Evolutionary conservation across 2,888 invertebrate species (phyloP), one percentile per base, ranked within the genome.

Genomic region (Melipona beecheii): DNA sequence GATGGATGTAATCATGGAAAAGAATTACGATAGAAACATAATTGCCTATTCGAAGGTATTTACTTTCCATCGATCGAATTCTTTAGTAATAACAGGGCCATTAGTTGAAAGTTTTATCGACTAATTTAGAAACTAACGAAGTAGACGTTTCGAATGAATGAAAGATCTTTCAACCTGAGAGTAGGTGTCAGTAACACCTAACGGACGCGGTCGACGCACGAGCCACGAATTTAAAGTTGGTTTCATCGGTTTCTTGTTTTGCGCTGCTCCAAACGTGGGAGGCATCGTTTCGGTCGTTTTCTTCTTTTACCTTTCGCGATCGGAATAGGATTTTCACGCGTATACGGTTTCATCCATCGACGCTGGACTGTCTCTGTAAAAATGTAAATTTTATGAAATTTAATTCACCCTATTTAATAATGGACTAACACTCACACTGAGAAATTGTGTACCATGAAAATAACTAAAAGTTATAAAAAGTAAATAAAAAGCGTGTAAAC

Each of bases 161-260:
- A 36, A 54, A 73, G 62, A 66, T 13, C 49, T 69, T 69, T 52
- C 69, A 43, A 43, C 19, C 2, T 58, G 43, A 43, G 70, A 56
- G n/a, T 73, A 77, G 80, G 86, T 86, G 86, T 87, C 86, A 78
- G 78, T 84, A 87, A 82, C 86, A 73, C 69, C 60, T 90, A 91
- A 91, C 91, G 91, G 60, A 85, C 87, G 66, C 77, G 73, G 49
- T 75, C 75, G 83, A 90, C 90, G 92, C 92, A 92, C 92, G 92
- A 92, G 90, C 89, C 89, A 84, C 87, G 84, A 89, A 91, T 92
- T 91, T 91, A 90, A 90, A 91, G 88, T 90, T 89, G 89, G 85
- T 84, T 27, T 27, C 89, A 87, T 87, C 83, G 80, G 80, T 80
- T 89, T 90, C 89, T 91, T 90, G 73, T 62, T 43, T 84, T n/a